Percentiles rank a stretch among this genome's conserved stretches.
Conservation (phyloP, 1,140 invertebrate species). For the Zaprionus vittiger region DNA sequence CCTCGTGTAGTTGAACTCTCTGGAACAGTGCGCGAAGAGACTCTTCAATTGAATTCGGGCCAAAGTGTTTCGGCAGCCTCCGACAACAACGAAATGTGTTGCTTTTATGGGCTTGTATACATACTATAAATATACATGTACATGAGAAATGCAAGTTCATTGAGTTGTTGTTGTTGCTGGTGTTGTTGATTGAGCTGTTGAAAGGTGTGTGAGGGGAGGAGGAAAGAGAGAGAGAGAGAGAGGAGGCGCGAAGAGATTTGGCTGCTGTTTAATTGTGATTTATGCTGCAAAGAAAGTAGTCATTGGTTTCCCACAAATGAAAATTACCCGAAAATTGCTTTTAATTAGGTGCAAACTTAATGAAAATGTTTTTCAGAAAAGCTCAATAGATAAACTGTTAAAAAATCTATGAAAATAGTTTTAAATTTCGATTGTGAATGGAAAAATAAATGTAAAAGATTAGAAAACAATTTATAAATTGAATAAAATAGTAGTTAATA, state of each 20-base stretch:
- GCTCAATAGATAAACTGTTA: neutral
- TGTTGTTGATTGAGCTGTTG: constrained; percentile 35
- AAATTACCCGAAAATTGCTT: constrained; percentile 4
- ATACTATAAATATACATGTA: constrained; percentile 9
- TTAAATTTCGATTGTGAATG: neutral
- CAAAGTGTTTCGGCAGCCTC: constrained; percentile 68
- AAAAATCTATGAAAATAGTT: neutral
- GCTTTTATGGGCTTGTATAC: constrained; percentile 46
- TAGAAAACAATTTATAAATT: neutral
- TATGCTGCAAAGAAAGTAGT: constrained; percentile 41
- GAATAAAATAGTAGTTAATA: no score
- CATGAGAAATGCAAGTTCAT: constrained; percentile 62
- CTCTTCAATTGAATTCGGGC: constrained; percentile 60
- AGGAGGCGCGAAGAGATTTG: neutral
- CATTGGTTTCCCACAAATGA: constrained; percentile 12
- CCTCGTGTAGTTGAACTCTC: constrained; percentile 50
- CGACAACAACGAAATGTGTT: constrained; percentile 53
- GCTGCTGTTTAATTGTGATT: constrained; percentile 41
- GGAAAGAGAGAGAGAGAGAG: neutral
- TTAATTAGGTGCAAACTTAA: neutral
- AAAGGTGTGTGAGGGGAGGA: constrained; percentile 8
- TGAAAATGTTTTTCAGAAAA: neutral
- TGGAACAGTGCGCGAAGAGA: constrained; percentile 50
- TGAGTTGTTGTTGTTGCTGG: constrained; percentile 47
- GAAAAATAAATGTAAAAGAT: neutral